Base-by-base conservation (phyloP, 2,113 vertebrate genomes). In the Atherinomorus stipes region DNA sequence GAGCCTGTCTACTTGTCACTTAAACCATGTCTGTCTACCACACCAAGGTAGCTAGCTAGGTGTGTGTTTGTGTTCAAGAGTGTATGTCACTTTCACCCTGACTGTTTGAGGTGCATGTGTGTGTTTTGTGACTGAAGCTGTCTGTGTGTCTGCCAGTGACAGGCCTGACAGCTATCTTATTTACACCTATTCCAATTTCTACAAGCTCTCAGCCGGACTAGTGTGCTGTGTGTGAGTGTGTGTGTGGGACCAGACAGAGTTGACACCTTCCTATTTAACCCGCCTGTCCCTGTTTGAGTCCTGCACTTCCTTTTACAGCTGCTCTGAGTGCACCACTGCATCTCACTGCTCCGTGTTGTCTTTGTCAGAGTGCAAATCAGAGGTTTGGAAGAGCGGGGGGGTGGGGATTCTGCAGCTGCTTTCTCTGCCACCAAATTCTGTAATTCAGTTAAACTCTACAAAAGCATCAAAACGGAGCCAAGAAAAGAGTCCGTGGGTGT, bases 81-180 rank as follows among this genome's bases (percentile, higher is more conserved):
- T 64, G 75, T 79, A 59, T 71, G 76, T 84, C 76, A 83, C 83
- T 88, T 71, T 74, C 47, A 63, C 42, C 51, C 26, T 37, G 58
- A 57, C 58, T 26, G 21, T 22, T 76, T 12, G 21, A 47, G 25
- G 25, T 44, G 38, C 45, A 66, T 69, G 23, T 59, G 53, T 71
- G 71, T 64, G 73, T 83, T 69, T 42, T 71, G 64, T n/a, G 68
- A 66, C 67, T 79, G 77, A 73, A 70, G 64, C 75, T 31, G 77
- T 80, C 38, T 71, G 85, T 76, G 83, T 70, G 76, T 86, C 80
- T 78, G 61, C 80, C 79, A 37, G 59, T 88, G 88, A 90, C 90
- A 87, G 65, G 34, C 71, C 85, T 88, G 91, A 91, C 91, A 90
- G 85, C 85, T 85, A 85, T 89, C 90, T 90, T 91, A 90, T 91